phyloP scores from a whole-genome alignment of 2,113 vertebrate genomes.

The Bubo blakistoni region DNA sequence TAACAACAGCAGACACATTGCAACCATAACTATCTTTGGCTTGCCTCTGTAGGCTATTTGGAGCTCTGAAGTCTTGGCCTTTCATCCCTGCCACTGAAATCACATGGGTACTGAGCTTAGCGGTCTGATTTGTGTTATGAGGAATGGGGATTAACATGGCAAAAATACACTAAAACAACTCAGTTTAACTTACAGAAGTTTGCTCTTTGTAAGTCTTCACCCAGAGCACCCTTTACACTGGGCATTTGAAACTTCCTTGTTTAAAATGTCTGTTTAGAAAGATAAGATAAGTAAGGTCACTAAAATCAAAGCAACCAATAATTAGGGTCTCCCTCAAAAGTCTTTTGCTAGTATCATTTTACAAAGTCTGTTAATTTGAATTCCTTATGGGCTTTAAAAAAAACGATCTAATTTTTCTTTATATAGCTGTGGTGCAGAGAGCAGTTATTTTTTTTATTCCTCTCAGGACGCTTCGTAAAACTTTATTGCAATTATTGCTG shows the following conservation, averaged over 20 bases:
- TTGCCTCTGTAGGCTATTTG: background rate
- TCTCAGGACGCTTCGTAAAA: constrained; percentile 7
- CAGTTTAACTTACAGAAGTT: background rate
- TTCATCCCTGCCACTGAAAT: background rate
- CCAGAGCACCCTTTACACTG: background rate
- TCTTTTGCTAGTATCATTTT: background rate
- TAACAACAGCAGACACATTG: background rate
- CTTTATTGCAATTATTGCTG: constrained; percentile 30
- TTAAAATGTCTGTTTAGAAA: background rate
- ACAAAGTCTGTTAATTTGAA: background rate
- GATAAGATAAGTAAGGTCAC: background rate
- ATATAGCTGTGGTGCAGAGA: background rate
- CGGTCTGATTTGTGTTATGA: background rate
- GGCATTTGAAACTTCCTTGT: background rate
- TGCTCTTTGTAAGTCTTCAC: background rate
- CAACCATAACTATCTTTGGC: background rate
- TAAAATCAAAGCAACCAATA: constrained; percentile 19
- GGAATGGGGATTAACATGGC: background rate
- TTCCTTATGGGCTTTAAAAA: background rate
- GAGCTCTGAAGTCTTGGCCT: background rate
- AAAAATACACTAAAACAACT: background rate
- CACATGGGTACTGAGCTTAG: background rate
- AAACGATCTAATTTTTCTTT: background rate
- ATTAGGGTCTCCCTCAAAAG: background rate
- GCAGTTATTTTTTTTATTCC: constrained; percentile 7